These are phyloP conservation scores for Craterocephalus amniculus DNA, from an alignment of 2,797 vertebrate species.

Conservation along the genomic window DNA sequence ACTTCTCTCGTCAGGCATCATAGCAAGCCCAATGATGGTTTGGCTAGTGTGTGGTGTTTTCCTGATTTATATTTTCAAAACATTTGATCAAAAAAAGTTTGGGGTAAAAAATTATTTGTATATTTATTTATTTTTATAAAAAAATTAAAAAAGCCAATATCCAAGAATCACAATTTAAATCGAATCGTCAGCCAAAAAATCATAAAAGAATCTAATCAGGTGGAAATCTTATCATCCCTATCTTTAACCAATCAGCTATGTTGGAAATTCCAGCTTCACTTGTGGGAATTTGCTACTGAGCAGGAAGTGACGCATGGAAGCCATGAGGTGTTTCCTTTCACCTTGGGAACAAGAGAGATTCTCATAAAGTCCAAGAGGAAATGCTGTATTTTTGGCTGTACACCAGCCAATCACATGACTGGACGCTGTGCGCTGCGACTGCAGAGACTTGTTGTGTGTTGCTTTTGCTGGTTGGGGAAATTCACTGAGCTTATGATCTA, in stretches of 20 bases:
- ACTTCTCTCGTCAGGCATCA: no score
- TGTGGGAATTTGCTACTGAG: slow-evolving; percentile 50
- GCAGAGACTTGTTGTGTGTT: background rate
- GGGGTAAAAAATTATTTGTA: no score
- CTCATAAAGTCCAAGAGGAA: slow-evolving; percentile 45
- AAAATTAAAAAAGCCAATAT: no score
- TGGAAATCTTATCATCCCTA: no score
- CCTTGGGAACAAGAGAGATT: slow-evolving; percentile 35
- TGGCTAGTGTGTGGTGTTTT: no score
- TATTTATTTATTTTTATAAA: no score
- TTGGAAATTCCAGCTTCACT: slow-evolving; percentile 64
- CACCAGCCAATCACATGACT: slow-evolving; percentile 21
- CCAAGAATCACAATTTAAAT: no score
- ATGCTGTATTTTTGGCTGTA: slow-evolving; percentile 48
- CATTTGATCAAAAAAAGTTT: no score
- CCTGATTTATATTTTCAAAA: no score
- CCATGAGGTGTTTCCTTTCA: slow-evolving; percentile 69
- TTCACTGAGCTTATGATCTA: slow-evolving; percentile 2
- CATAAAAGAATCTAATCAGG: no score
- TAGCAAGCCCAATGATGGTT: no score
- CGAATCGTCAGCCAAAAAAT: no score
- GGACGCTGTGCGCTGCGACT: slow-evolving; percentile 12
- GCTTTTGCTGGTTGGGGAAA: slow-evolving; percentile 13
- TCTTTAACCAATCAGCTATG: slow-evolving; percentile 9
- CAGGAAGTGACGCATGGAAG: slow-evolving; percentile 75